phyloP scores from a whole-genome alignment of 2,888 invertebrate genomes.

The Scrobipalpa costella region DNA sequence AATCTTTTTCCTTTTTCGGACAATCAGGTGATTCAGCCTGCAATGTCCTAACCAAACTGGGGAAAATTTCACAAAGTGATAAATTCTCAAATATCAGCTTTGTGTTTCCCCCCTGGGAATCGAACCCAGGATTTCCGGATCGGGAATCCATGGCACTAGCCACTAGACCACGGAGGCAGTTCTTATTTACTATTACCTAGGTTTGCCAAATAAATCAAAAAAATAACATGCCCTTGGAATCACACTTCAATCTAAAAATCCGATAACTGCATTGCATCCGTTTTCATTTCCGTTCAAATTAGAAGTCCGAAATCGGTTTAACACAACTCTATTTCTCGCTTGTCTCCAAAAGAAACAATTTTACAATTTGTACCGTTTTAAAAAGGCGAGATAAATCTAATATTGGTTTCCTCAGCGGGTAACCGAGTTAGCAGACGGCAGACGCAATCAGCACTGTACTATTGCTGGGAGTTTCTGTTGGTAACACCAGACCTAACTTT shows the following conservation, averaged over 20 bases:
- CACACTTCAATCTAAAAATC: neutral
- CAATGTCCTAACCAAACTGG: too few relatives aligned
- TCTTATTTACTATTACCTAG: neutral
- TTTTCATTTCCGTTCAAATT: slow-evolving; percentile 1
- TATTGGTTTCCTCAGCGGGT: neutral
- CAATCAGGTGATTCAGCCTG: too few relatives aligned
- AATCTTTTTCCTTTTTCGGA: too few relatives aligned
- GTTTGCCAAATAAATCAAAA: neutral
- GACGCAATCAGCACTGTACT: neutral
- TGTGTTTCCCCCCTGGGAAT: too few relatives aligned
- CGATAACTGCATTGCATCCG: slow-evolving; percentile 1
- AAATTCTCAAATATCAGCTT: too few relatives aligned
- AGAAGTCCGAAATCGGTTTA: neutral
- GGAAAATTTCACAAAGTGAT: too few relatives aligned
- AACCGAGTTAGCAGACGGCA: slow-evolving; percentile 10
- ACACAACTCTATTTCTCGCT: neutral
- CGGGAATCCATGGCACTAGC: too few relatives aligned
- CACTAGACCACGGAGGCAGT: too few relatives aligned
- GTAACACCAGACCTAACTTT: neutral
- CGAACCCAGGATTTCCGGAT: too few relatives aligned
- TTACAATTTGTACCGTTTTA: neutral
- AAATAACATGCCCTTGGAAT: neutral
- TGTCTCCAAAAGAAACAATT: neutral
- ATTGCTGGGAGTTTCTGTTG: neutral
- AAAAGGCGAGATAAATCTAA: slow-evolving; percentile 1